Base-by-base conservation (phyloP, 2,113 vertebrate genomes). In the Psephotus haematonotus region DNA sequence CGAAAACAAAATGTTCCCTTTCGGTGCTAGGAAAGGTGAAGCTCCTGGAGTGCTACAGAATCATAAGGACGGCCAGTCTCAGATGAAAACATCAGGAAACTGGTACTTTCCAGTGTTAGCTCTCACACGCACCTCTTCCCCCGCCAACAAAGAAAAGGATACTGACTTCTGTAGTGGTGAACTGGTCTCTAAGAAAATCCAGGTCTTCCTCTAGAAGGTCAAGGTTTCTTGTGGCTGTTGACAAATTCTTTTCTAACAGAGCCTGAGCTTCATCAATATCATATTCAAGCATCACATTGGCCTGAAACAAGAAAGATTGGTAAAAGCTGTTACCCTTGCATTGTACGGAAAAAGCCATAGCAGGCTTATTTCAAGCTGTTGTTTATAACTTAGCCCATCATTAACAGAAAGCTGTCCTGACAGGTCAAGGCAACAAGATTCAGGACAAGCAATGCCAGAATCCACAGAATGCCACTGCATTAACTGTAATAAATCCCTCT, bases 81-180 rank as follows among this genome's bases (percentile, higher is more conserved):
- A 69, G 41, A 44, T 2, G 53, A 41, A 82, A 37, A 11, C 37
- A 13, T 22, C 37, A 65, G 9, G 27, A 83, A 64, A 23, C 1
- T 1, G 55, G 41, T 11, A 0, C 2, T 67, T 44, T 78, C 68
- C 68, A 60, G 9, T 5, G 17, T 5, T 47, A 29, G 14, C 52
- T 77, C 44, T 33, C 49, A 74, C 6, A 17, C 2, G 10, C 14
- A 23, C 46, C 24, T 76, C 70, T 50, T 64, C 19, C 27, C 31
- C 17, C 1, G 8, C 16, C 12, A 35, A 68, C 7, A 11, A 86
- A 22, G n/a, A 44, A 97, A 99, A 99, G 99, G 99, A 99, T 99
- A 99, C 99, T 99, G 99, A 99, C 99, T 99, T 99, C 99, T 68
- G 99, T 99, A 97, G 99, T 99, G 96, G 99, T 99, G 97, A 99